Base-by-base conservation (phyloP, 2,888 invertebrate genomes). In the Ferdinandea cuprea region DNA sequence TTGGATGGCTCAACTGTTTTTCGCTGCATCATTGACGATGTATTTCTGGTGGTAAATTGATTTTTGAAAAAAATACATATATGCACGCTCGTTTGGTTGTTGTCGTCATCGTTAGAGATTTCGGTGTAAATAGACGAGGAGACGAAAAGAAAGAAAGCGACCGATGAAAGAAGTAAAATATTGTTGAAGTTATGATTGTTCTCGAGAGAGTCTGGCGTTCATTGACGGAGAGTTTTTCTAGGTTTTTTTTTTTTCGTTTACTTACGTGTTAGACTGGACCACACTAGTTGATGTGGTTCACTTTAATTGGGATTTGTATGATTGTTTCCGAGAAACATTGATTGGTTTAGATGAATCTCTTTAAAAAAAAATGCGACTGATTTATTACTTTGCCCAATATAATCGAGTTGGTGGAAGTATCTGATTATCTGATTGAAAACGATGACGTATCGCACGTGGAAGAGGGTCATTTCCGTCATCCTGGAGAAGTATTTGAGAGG, bases 11-110 rank as follows among this genome's bases (percentile, higher is more conserved):
- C n/a, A 35, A 59, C 48, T 68, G 68, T 80, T 68, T 78, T 83
- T 72, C 48, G 83, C 77, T 72, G 77, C 83, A 78, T 83, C 83
- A 83, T 78, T 77, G 83, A 78, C 72, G 59, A 71, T 54, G 74
- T 68, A 48, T 68, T 21, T 52, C 54, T 69, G 58, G 37, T 81
- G 77, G 81, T 81, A 77, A 83, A 83, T 83, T 83, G 83, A 78
- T 78, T 83, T 78, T 78, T 76, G 65, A 32, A 56, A 63, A n/a
- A n/a, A n/a, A n/a, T n/a, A n/a, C n/a, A n/a, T n/a, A n/a, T n/a
- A 15, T 52, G 25, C 7, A 21, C 48, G 35, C 15, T 46, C 11
- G 30, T 7, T n/a, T 30, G 19, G 48, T 58, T 9, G 42, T 46
- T n/a, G n/a, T n/a, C n/a, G n/a, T n/a, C n/a, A n/a, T n/a, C 17